These are phyloP conservation scores for Lophotis ruficrista DNA, from an alignment of 2,113 vertebrate species.

Conservation along the genomic window DNA sequence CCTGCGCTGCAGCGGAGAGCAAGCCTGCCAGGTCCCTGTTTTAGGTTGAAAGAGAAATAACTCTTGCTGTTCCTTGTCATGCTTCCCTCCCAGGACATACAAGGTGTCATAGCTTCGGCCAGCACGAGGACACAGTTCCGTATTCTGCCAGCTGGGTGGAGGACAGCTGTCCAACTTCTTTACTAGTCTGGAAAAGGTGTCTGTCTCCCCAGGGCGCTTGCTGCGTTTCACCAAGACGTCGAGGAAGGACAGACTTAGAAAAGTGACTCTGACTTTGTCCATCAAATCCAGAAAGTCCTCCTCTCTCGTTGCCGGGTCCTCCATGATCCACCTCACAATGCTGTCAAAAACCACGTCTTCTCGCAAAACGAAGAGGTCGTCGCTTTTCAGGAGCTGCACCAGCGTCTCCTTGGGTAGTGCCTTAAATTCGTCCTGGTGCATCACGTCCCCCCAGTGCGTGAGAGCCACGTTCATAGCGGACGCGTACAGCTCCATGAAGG, in stretches of 20 bases:
- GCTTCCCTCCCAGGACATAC: slow-evolving; percentile 85
- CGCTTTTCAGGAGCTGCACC: slow-evolving; percentile 77
- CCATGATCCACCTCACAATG: slow-evolving; percentile 79
- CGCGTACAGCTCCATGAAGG: slow-evolving; percentile 71
- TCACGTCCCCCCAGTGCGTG: slow-evolving; percentile 81
- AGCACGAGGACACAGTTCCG: slow-evolving; percentile 33
- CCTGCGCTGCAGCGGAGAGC: slow-evolving; percentile 82
- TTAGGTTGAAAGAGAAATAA: slow-evolving; percentile 83
- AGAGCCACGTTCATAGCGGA: slow-evolving; percentile 81
- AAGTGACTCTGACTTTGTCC: slow-evolving; percentile 80
- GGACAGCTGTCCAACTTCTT: slow-evolving; percentile 77
- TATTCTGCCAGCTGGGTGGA: slow-evolving; percentile 79
- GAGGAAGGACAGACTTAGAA: slow-evolving; percentile 82
- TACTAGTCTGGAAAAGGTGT: slow-evolving; percentile 74
- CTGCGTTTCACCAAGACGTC: slow-evolving; percentile 76
- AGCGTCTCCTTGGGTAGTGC: slow-evolving; percentile 79
- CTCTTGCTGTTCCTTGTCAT: slow-evolving; percentile 83
- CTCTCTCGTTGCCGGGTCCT: slow-evolving; percentile 75
- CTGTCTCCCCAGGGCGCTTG: slow-evolving; percentile 71
- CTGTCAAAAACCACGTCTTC: slow-evolving; percentile 86
- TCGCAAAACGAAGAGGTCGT: slow-evolving; percentile 77
- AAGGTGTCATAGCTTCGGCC: slow-evolving; percentile 80
- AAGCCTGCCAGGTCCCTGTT: slow-evolving; percentile 82
- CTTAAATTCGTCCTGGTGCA: slow-evolving; percentile 76
- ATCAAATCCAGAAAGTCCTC: slow-evolving; percentile 82